phyloP scores from a whole-genome alignment of 2,888 invertebrate species.

The Amphipyra tragopoginis region DNA sequence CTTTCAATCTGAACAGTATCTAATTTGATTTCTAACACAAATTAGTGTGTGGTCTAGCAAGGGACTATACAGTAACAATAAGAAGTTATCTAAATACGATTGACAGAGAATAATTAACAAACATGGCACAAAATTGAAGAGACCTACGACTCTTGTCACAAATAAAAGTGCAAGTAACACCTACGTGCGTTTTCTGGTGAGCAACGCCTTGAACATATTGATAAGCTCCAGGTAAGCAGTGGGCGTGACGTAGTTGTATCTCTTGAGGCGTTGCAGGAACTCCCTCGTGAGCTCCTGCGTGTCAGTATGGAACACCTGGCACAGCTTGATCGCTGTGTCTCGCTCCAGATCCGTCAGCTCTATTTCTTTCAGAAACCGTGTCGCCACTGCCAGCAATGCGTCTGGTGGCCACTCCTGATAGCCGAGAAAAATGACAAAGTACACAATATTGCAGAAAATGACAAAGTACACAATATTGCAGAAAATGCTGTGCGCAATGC shows the following conservation, averaged over 20 bases:
- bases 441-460: not conserved
- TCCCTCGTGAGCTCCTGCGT: constrained; percentile 93
- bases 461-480: too few relatives aligned
- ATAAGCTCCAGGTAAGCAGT: constrained; percentile 98
- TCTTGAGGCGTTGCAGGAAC: constrained; percentile 91
- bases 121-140: too few relatives aligned
- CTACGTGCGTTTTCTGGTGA: constrained; percentile 93
- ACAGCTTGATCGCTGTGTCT: constrained; percentile 95
- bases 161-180: constrained; percentile 60
- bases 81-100: too few relatives aligned
- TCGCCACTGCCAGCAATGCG: constrained; percentile 96
- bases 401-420: constrained; percentile 97
- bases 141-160: not conserved
- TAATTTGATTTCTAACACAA: too few relatives aligned
- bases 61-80: too few relatives aligned
- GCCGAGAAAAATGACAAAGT: not conserved
- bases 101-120: too few relatives aligned
- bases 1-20: too few relatives aligned
- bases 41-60: too few relatives aligned
- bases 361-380: constrained; percentile 94
- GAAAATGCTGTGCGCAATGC: too few relatives aligned
- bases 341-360: constrained; percentile 94
- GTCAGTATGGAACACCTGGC: constrained; percentile 96
- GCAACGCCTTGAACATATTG: constrained; percentile 95
- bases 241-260: constrained; percentile 97